These are phyloP conservation scores for Phragmatobia fuliginosa DNA, from an alignment of 2,888 invertebrate species.

Conservation along the genomic window DNA sequence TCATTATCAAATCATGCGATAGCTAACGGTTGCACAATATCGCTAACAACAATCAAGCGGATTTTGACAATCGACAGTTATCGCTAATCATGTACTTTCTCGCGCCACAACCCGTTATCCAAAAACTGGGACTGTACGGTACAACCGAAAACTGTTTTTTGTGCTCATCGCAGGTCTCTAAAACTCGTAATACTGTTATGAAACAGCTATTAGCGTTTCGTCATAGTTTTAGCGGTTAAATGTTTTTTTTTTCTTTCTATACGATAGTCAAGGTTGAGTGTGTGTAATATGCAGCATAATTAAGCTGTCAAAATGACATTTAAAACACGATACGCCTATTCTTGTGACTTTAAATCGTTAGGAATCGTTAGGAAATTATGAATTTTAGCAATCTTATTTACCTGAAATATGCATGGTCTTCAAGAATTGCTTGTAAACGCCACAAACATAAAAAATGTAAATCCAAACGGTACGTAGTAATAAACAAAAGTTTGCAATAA, in stretches of 20 bases:
- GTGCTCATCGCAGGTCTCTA: conserved; percentile 70
- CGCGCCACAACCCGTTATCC: conserved; percentile 73
- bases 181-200: conserved; percentile 84
- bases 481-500: conserved; percentile 38
- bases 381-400: not conserved
- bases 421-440: not conserved
- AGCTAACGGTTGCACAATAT: conserved; percentile 66
- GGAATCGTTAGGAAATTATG: not conserved
- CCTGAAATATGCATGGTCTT: not conserved
- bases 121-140: conserved; percentile 84
- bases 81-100: conserved; percentile 82
- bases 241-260: conserved; percentile 49
- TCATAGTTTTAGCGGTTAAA: conserved; percentile 66
- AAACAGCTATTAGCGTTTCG: conserved; percentile 76
- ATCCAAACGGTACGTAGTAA: conserved; percentile 14
- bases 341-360: too few species aligned
- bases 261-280: conserved; percentile 42
- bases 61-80: conserved; percentile 77
- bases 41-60: conserved; percentile 52
- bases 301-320: conserved; percentile 14
- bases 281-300: conserved; percentile 11
- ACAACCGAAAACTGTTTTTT: conserved; percentile 75
- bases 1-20: conserved; percentile 22
- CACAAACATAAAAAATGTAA: conserved; percentile 10
- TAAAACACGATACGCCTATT: conserved; percentile 1